Conservation (phyloP, 92 coral and sea anemone species). For the Parazoanthus swiftii region DNA sequence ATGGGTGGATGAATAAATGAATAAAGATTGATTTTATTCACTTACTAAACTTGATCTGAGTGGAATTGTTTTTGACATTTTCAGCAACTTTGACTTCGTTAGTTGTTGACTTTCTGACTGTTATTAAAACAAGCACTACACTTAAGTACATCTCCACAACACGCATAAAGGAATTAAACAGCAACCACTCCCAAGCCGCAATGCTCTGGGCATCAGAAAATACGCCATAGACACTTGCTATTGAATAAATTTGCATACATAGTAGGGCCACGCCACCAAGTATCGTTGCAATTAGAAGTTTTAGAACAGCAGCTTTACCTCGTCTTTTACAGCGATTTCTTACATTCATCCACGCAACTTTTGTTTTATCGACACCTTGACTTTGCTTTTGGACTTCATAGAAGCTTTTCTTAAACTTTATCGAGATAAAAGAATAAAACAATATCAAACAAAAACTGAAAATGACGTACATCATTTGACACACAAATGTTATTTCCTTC, state of each 20-base stretch:
- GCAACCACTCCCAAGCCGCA: slow-evolving; percentile 74
- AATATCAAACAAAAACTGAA: slow-evolving; percentile 45
- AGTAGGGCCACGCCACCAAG: slow-evolving; percentile 57
- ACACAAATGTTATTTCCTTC: slow-evolving; percentile 50
- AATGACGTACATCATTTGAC: slow-evolving; percentile 57
- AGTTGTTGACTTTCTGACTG: background rate
- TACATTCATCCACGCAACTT: slow-evolving; percentile 1
- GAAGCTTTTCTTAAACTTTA: slow-evolving; percentile 47
- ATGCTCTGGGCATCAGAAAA: slow-evolving; percentile 48
- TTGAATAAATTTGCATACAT: slow-evolving; percentile 50
- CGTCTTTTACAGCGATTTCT: slow-evolving; percentile 26
- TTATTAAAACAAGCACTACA: slow-evolving; percentile 36
- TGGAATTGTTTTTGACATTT: background rate
- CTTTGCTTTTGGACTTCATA: slow-evolving; percentile 1
- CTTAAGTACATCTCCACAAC: slow-evolving; percentile 59
- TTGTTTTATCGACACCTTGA: background rate
- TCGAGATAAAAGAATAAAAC: slow-evolving; percentile 47
- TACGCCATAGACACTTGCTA: slow-evolving; percentile 53
- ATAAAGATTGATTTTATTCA: too few species aligned
- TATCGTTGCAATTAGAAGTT: slow-evolving; percentile 48
- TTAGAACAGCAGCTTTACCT: slow-evolving; percentile 18
- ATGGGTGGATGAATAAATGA: too few species aligned
- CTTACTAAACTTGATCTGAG: too few species aligned
- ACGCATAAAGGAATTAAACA: slow-evolving; percentile 54
- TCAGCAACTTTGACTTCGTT: background rate